Percentiles rank a stretch among this genome's conserved stretches.
Conservation (phyloP, 1,140 invertebrate genomes). For the Drosophila rufa region DNA sequence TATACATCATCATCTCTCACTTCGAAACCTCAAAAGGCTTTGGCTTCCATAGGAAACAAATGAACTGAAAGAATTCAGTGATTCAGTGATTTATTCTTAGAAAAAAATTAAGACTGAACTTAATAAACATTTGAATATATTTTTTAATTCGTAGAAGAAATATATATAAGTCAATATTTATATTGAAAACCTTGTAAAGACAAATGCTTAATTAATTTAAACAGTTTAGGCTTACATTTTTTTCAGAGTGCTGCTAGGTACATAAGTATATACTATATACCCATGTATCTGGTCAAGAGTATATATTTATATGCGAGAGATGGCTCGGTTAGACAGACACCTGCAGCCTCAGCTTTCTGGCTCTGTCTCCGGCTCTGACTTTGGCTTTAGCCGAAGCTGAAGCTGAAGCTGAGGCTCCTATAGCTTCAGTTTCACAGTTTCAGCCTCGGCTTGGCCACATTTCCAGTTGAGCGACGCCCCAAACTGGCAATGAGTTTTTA, state of each 20-base stretch:
- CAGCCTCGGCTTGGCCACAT: slow-evolving; percentile 57
- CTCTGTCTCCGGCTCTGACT: slow-evolving; percentile 1
- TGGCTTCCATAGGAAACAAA: neutral
- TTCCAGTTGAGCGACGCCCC: slow-evolving; percentile 79
- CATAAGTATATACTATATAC: neutral
- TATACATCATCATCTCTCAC: neutral
- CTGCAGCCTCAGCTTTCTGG: slow-evolving; percentile 53
- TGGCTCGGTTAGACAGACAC: slow-evolving; percentile 57
- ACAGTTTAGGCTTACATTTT: neutral
- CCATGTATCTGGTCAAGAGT: slow-evolving; percentile 3
- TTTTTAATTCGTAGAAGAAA: neutral
- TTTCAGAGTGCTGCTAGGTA: neutral
- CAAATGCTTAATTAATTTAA: too few relatives aligned
- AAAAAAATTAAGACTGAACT: neutral
- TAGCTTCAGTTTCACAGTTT: slow-evolving; percentile 32
- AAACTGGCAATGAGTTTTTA: slow-evolving; percentile 79
- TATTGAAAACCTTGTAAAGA: too few relatives aligned
- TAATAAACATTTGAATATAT: too few relatives aligned
- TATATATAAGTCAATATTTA: neutral
- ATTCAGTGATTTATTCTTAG: neutral
- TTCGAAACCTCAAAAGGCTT: neutral
- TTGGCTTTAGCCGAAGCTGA: neutral
- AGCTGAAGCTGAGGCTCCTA: neutral
- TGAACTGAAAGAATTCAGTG: neutral
- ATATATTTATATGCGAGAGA: slow-evolving; percentile 20